Conservation (phyloP, 1,140 invertebrate species). For the Penaeus vannamei region DNA sequence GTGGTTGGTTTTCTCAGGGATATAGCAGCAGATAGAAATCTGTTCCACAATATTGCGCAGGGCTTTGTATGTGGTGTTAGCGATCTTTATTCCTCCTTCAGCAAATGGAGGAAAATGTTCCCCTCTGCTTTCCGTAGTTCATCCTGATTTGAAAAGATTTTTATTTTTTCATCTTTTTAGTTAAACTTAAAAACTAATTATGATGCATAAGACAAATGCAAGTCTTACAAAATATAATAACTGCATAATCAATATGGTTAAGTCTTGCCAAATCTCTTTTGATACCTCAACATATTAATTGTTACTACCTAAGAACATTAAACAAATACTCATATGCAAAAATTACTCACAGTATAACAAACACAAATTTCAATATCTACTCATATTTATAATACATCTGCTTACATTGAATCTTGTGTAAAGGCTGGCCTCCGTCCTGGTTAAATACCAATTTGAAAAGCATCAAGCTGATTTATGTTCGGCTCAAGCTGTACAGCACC, state of each 20-base stretch:
- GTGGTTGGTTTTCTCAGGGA: slow-evolving; percentile 36
- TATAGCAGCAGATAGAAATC: slow-evolving; percentile 46
- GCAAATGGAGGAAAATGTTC: slow-evolving; percentile 33
- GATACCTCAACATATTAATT: no score
- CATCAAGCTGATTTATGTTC: slow-evolving; percentile 82
- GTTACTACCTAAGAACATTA: no score
- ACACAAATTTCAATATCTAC: no score
- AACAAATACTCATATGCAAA: no score
- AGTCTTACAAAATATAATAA: no score
- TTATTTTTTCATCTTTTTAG: no score
- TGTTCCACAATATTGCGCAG: slow-evolving; percentile 50
- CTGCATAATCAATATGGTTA: no score
- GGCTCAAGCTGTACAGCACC: slow-evolving; percentile 85
- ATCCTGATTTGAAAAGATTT: neutral
- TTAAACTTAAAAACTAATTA: no score
- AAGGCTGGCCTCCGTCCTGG: slow-evolving; percentile 36
- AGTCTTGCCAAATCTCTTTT: no score
- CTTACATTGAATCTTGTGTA: slow-evolving; percentile 42
- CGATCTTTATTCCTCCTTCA: slow-evolving; percentile 51
- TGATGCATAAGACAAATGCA: no score
- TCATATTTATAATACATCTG: no score
- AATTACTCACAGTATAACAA: no score
- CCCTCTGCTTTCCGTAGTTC: slow-evolving; percentile 49
- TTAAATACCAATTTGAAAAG: slow-evolving; percentile 75
- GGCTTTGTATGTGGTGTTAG: slow-evolving; percentile 49